A percentile compares a stretch with the other conserved stretches of the same genome.
Conservation (phyloP, 1,140 invertebrate species). For the Gonatopus flavifemur region DNA sequence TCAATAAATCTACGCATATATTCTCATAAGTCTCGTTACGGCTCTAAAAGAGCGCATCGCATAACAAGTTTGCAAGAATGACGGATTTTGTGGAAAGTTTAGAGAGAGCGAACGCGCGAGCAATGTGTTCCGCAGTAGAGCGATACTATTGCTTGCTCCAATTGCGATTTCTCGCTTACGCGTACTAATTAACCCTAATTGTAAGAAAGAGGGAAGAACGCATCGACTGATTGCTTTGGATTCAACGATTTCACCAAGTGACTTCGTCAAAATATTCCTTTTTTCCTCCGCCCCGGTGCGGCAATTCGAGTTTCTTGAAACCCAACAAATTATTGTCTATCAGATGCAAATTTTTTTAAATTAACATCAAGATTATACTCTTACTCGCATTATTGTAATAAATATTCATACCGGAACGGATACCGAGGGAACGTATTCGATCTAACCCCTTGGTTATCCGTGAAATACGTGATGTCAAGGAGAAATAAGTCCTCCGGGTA, state of each 20-base stretch:
- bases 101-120: conserved; percentile 29
- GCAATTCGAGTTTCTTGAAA: conserved; percentile 29
- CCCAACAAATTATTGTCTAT: no score
- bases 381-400: no score
- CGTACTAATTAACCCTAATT: conserved; percentile 37
- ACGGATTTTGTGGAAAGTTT: conserved; percentile 27
- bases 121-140: conserved; percentile 15
- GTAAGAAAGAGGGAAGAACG: conserved; percentile 3
- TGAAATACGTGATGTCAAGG: no score
- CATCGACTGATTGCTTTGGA: neutral
- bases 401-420: no score
- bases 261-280: conserved; percentile 13
- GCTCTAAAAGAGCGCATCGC: conserved; percentile 1
- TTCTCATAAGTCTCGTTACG: conserved; percentile 9
- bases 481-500: no score
- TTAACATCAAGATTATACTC: no score
- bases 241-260: conserved; percentile 27
- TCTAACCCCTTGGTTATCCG: no score
- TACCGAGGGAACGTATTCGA: no score
- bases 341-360: no score
- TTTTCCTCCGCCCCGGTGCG: conserved; percentile 19
- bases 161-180: conserved; percentile 38
- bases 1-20: conserved; percentile 9
- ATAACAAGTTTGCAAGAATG: conserved; percentile 12
- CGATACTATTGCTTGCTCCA: conserved; percentile 27